Conservation (phyloP, 2,888 invertebrate species). For the Coelopa pilipes region DNA sequence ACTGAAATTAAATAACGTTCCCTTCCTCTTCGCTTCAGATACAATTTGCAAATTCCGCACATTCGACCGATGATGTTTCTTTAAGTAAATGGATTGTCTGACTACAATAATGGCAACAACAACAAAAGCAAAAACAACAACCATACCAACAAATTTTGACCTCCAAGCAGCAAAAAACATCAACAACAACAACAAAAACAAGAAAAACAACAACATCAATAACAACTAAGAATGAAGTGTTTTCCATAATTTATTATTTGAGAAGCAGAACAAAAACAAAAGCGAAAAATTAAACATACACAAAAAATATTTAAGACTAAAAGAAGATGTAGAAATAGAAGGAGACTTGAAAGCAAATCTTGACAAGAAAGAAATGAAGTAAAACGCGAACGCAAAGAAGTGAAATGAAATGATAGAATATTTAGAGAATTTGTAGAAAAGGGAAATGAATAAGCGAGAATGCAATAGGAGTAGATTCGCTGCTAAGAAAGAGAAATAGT, state of each 20-base stretch:
- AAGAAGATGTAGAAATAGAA: slow-evolving; percentile 19
- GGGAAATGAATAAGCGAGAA: slow-evolving; percentile 7
- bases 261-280: slow-evolving; percentile 11
- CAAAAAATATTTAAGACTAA: slow-evolving; percentile 36
- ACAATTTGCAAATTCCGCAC: slow-evolving; percentile 55
- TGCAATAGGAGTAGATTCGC: neutral
- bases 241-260: slow-evolving; percentile 42
- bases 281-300: slow-evolving; percentile 38
- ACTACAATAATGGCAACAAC: slow-evolving; percentile 15
- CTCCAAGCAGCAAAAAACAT: slow-evolving; percentile 19
- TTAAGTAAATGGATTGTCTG: slow-evolving; percentile 46
- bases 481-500: neutral
- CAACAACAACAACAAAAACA: slow-evolving; percentile 8
- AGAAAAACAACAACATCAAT: slow-evolving; percentile 5
- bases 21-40: slow-evolving; percentile 45
- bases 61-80: slow-evolving; percentile 47
- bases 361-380: neutral
- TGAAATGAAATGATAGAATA: neutral
- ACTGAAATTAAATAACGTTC: too few species aligned
- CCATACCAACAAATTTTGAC: neutral
- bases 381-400: slow-evolving; percentile 14
- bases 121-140: slow-evolving; percentile 21
- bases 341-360: slow-evolving; percentile 36
- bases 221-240: slow-evolving; percentile 38
- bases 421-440: slow-evolving; percentile 11